phyloP scores from a whole-genome alignment of 2,888 invertebrate species.

The Andrena flavipes region DNA sequence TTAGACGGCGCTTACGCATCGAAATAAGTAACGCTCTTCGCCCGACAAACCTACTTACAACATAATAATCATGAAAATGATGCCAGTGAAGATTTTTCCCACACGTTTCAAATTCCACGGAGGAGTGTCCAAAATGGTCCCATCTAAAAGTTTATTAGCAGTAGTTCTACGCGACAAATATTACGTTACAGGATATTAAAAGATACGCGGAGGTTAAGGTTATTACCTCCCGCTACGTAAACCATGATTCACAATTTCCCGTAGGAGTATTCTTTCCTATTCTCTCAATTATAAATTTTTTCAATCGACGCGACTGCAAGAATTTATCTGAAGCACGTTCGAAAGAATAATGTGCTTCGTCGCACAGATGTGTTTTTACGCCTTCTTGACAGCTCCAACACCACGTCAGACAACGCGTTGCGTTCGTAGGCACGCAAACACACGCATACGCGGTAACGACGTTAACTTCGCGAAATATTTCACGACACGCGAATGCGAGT shows the following conservation, averaged over 20 bases:
- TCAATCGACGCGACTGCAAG: neutral
- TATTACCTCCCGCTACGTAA: constrained; percentile 65
- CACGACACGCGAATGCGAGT: too few species aligned
- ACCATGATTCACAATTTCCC: constrained; percentile 52
- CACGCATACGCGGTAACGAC: too few species aligned
- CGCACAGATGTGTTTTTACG: neutral
- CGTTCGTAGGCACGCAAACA: too few species aligned
- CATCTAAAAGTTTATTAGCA: constrained; percentile 63
- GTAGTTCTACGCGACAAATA: neutral
- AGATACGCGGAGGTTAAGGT: constrained; percentile 23
- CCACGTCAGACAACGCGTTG: constrained; percentile 12
- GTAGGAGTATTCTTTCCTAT: neutral
- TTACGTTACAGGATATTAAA: neutral
- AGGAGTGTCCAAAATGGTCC: constrained; percentile 59
- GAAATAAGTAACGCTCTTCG: neutral
- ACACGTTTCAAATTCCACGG: constrained; percentile 70
- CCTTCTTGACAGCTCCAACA: constrained; percentile 13
- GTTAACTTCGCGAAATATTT: too few species aligned
- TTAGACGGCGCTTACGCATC: neutral
- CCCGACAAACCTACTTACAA: constrained; percentile 69
- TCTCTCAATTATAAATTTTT: neutral
- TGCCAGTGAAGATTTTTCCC: constrained; percentile 65
- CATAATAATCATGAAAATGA: constrained; percentile 73
- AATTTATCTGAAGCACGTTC: constrained; percentile 1
- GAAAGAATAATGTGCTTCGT: neutral